Base-by-base conservation (phyloP, 1,140 invertebrate species). In the Bicyclus anynana region DNA sequence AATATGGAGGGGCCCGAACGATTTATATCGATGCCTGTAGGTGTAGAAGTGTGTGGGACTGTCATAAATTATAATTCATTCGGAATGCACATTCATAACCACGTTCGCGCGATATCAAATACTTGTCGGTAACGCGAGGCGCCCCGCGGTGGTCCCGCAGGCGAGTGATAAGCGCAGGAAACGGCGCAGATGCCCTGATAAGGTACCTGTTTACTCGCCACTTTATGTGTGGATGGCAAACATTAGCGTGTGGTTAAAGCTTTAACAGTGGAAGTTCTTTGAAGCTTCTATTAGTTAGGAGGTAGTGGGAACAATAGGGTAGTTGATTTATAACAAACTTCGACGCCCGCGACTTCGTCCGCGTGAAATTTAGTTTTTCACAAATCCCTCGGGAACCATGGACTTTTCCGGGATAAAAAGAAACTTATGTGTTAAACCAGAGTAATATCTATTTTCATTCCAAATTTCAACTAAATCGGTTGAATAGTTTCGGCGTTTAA, bases 81-180 rank as follows among this genome's bases (percentile, higher is more conserved):
- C 27, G 27, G 27, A 29, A 1, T 33, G 10, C 1, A 33, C 42
- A 1, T 46, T 23, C 10, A 23, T 5, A 0, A 47, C 13, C 37
- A 47, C 20, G 12, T 14, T 33, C 17, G 18, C 13, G 47, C 13
- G 59, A 61, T 55, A 55, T 61, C 53, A 40, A 7, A 16, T 47
- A 20, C 29, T 61, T 55, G 48, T 47, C 18, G 38, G 54, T 6
- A 61, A 55, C 40, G 59, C 23, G 47, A 18, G 46, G 40, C 17
- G 9, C 35, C 2, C 40, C 40, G 40, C 20, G 42, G 42, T 44
- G 42, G 42, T 44, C 42, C 20, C 20, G 17, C 9, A 16, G 48
- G 48, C 14, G n/a, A 35, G 48, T 40, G 59, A 61, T 61, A 61
- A 61, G 59, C 59, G 42, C 59, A 61, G 59, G 59, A 61, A 61